A percentile compares a stretch with the other conserved stretches of the same genome.
Conservation (phyloP, 1,140 invertebrate species). For the Drosophila sulfurigaster region DNA sequence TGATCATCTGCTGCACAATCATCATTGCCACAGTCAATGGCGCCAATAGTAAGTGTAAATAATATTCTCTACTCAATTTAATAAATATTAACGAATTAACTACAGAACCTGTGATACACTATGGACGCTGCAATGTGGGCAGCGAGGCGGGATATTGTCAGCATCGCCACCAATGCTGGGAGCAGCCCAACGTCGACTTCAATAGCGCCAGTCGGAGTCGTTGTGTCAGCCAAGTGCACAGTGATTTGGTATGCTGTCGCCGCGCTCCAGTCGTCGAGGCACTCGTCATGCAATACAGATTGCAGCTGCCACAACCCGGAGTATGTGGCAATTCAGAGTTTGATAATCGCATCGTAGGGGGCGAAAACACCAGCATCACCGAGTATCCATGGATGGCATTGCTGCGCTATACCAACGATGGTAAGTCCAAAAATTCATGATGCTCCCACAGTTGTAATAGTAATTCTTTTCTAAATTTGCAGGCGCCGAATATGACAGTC, state of each 20-base stretch:
- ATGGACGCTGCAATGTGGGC: conserved; percentile 36
- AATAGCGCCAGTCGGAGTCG: neutral
- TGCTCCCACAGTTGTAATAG: too few relatives aligned
- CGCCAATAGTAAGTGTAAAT: neutral
- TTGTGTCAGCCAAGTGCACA: conserved; percentile 19
- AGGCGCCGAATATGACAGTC: conserved; percentile 27
- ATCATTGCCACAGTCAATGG: neutral
- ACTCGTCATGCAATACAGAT: neutral
- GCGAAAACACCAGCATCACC: conserved; percentile 19
- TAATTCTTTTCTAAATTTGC: neutral
- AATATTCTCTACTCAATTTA: neutral
- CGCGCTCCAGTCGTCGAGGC: neutral
- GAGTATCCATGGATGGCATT: conserved; percentile 67
- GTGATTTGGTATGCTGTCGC: conserved; percentile 46
- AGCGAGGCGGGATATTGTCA: conserved; percentile 31
- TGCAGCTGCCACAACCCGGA: conserved; percentile 29
- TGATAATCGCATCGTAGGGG: conserved; percentile 37
- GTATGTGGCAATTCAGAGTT: conserved; percentile 27
- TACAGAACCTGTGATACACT: conserved; percentile 44
- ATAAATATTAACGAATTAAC: neutral
- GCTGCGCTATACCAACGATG: conserved; percentile 43
- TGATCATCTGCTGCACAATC: neutral
- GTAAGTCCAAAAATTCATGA: conserved; percentile 9
- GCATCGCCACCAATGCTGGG: conserved; percentile 29
- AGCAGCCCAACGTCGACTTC: neutral